These are phyloP conservation scores for Palythoa caribaeorum DNA, from an alignment of 92 coral and sea anemone species.

Conservation along the genomic window DNA sequence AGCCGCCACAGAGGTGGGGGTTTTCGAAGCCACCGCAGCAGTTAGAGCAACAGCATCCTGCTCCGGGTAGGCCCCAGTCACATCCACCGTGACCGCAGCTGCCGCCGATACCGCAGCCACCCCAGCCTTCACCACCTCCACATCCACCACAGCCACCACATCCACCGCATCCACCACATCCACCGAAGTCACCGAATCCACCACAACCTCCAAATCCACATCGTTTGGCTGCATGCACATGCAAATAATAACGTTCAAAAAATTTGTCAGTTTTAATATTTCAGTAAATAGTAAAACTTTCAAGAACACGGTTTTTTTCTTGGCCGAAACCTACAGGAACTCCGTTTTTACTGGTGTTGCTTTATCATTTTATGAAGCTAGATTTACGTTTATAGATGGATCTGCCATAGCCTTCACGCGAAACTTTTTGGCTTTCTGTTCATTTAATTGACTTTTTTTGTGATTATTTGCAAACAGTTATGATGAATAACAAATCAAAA, in stretches of 20 bases:
- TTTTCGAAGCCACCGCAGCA: conserved; percentile 93
- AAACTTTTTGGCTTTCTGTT: neutral
- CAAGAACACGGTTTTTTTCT: neutral
- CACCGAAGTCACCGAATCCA: conserved; percentile 30
- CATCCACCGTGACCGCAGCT: conserved; percentile 24
- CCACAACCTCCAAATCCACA: conserved; percentile 69
- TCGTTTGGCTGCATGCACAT: conserved; percentile 58
- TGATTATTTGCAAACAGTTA: no score
- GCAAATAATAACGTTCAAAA: conserved; percentile 42
- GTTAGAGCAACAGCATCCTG: conserved; percentile 87
- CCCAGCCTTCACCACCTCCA: conserved; percentile 30
- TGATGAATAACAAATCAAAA: no score
- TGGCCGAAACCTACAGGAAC: neutral
- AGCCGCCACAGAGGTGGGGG: conserved; percentile 80
- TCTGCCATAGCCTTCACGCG: neutral
- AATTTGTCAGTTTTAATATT: conserved; percentile 2
- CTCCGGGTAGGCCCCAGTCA: conserved; percentile 83
- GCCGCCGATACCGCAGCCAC: conserved; percentile 22
- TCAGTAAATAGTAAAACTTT: neutral
- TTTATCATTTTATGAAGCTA: neutral
- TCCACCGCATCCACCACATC: neutral
- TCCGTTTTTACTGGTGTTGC: neutral
- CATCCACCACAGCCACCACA: conserved; percentile 15
- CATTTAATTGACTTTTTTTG: neutral
- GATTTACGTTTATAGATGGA: neutral